phyloP scores from a whole-genome alignment of 2,113 vertebrate genomes.

The Rhea pennata region DNA sequence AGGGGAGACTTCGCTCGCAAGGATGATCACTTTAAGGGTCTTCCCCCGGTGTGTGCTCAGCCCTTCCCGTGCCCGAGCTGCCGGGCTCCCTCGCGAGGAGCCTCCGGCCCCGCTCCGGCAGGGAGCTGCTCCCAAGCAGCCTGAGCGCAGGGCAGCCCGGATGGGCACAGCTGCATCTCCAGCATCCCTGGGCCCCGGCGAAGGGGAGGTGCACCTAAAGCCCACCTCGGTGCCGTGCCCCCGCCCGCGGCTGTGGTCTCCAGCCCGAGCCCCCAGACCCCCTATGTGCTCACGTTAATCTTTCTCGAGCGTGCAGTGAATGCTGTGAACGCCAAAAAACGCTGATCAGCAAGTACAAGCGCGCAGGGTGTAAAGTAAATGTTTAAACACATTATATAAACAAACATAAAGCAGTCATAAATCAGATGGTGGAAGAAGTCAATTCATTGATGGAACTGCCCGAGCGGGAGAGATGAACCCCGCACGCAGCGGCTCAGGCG shows the following conservation, averaged over 20 bases:
- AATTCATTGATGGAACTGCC: conserved; percentile 38
- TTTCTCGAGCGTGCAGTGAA: neutral
- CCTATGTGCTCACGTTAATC: neutral
- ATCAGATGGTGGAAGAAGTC: conserved; percentile 10
- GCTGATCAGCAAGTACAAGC: conserved; percentile 16
- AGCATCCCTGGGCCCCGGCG: too few species aligned
- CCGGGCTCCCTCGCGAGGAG: neutral
- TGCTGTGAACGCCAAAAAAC: neutral
- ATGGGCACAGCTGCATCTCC: too few species aligned
- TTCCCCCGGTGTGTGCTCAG: too few species aligned
- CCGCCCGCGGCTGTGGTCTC: accelerated
- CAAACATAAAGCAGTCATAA: conserved; percentile 43
- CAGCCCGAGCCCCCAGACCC: neutral
- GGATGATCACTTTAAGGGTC: too few species aligned
- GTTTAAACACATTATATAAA: conserved; percentile 55
- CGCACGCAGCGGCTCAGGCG: accelerated
- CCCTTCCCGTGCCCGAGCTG: neutral
- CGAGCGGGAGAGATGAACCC: conserved; percentile 41
- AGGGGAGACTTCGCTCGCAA: neutral
- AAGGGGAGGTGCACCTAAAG: too few species aligned
- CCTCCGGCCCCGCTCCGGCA: too few species aligned
- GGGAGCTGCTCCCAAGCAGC: too few species aligned
- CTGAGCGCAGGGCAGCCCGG: too few species aligned
- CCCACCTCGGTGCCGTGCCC: too few species aligned
- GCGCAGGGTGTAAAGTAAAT: neutral